Percentiles rank a stretch among this genome's conserved stretches.
phyloP scores from a whole-genome alignment of 1,140 invertebrate species.

The Aphaenogaster floridana region DNA sequence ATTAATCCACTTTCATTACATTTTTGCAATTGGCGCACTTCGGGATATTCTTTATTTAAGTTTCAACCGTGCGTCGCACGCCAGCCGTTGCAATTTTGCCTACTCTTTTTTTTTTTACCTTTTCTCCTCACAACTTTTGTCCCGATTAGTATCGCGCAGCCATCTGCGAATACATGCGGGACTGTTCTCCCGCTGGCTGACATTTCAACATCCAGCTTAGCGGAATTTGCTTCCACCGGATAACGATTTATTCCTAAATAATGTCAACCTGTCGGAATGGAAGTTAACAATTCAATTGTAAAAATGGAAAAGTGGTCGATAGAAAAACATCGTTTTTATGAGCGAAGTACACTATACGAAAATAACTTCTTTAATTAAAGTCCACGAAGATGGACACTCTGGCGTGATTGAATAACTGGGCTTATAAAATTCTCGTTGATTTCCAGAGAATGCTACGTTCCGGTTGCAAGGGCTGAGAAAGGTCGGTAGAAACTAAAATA shows the following conservation, averaged over 20 bases:
- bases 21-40: conserved; percentile 72
- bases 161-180: conserved; percentile 17
- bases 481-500: conserved; percentile 30
- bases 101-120: not conserved
- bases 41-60: conserved; percentile 54
- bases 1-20: conserved; percentile 72
- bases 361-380: not conserved
- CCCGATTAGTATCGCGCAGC: conserved; percentile 18
- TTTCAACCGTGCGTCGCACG: conserved; percentile 16
- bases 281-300: not conserved
- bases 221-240: not conserved
- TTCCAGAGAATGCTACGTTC: not conserved
- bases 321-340: not conserved
- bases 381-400: not conserved
- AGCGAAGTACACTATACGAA: not conserved
- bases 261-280: not conserved
- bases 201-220: not conserved
- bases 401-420: not conserved
- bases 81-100: conserved; percentile 38
- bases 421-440: not conserved
- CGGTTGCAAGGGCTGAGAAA: not conserved
- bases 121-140: conserved; percentile 15
- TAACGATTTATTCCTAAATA: not conserved
- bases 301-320: not conserved
- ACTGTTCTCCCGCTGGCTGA: not conserved